Base-by-base conservation (phyloP, 2,797 vertebrate species). In the Protonibea diacanthus region DNA sequence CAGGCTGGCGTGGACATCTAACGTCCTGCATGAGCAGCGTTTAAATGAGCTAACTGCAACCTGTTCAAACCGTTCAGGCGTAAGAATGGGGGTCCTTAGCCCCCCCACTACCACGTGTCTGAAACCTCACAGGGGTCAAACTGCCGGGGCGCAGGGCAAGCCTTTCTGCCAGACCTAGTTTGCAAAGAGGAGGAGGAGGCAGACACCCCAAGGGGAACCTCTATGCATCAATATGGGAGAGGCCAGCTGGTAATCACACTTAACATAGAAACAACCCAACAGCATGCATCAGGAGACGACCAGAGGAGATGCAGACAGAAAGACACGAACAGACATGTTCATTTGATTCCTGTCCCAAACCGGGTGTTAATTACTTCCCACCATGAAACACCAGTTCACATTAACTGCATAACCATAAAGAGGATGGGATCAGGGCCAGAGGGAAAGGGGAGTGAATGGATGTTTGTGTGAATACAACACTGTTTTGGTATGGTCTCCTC, bases 171-270 rank as follows among this genome's bases (percentile, higher is more conserved):
- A 93, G 87, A 92, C 79, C 65, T 74, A 81, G 70, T 88, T 91
- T 92, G 86, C 87, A 78, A 82, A 83, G 81, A 84, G 53, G 71
- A 84, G 75, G 82, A 82, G 82, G 79, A 85, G 79, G 71, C 71
- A 76, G 81, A 86, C 63, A 40, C 86, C 91, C 90, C 58, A 55
- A 73, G 82, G 87, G 89, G 85, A 78, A 76, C 70, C 53, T 68
- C 84, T 70, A 70, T 57, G 69, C 82, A 90, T 93, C 86, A 86
- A 80, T 93, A 87, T 88, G 78, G 84, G 74, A 59, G 69, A 88
- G 72, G 79, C 88, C 92, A 93, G 94, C 92, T 94, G 92, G 91
- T 93, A 91, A 93, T 94, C 90, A 89, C 73, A 76, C 90, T 90
- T 88, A 88, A 93, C 85, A 76, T 71, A 81, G 84, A 80, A 88